Percentiles rank a stretch among this genome's conserved stretches.
Evolutionary conservation across 1,140 invertebrate species (phyloP).

Genomic region (Nasonia vitripennis): DNA sequence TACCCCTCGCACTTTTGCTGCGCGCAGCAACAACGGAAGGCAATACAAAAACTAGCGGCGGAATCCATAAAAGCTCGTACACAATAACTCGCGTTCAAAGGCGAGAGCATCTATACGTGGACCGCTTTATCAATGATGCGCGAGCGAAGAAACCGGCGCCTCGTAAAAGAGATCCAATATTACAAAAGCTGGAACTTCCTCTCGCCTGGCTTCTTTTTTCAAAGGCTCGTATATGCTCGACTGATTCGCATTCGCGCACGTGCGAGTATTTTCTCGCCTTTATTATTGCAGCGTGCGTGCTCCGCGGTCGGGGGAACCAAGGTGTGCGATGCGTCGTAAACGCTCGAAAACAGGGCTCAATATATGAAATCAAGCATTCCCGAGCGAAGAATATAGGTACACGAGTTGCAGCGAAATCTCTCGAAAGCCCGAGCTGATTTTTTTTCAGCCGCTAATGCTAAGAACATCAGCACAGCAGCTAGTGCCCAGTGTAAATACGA

Average conservation of each 20-base stretch:
- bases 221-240: background rate
- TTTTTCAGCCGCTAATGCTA: background rate
- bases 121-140: conserved; percentile 42
- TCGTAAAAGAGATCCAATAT: conserved; percentile 42
- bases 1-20: conserved; percentile 9
- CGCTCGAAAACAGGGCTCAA: too few relatives aligned
- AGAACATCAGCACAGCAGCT: background rate
- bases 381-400: too few relatives aligned
- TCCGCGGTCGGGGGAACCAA: background rate
- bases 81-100: conserved; percentile 37
- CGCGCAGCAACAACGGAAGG: background rate
- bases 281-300: background rate
- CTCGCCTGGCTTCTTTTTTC: background rate
- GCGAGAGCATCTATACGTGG: conserved; percentile 3
- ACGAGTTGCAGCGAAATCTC: too few relatives aligned
- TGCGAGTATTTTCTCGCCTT: background rate
- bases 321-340: background rate
- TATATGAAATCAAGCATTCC: too few relatives aligned
- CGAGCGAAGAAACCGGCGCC: conserved; percentile 9
- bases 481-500: conserved; percentile 2
- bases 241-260: conserved; percentile 10
- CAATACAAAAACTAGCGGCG: conserved; percentile 29
- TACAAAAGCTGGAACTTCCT: background rate
- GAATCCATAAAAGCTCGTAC: conserved; percentile 27
- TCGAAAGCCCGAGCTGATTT: background rate